Base-by-base conservation (phyloP, 1,140 invertebrate species). In the Trachymyrmex septentrionalis region DNA sequence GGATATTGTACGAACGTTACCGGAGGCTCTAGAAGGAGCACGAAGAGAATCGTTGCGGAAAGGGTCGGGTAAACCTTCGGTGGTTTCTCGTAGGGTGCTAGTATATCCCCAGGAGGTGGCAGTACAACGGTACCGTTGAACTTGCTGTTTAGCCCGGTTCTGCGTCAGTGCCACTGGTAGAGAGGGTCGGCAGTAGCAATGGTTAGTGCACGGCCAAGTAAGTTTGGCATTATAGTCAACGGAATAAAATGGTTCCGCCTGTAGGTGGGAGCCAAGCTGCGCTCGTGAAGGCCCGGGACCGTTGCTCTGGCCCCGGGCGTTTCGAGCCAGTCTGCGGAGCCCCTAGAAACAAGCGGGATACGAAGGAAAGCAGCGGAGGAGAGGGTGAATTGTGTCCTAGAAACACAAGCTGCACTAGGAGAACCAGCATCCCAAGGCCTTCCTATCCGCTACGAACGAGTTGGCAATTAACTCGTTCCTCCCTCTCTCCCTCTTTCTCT, bases 201-300 rank as follows among this genome's bases (percentile, higher is more conserved):
- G 92, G 89, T 90, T 89, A 92, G 89, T 88, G 85, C 85, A 73
- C 64, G 84, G 88, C 91, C 86, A 91, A 93, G 92, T 91, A 94
- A 93, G 92, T 94, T 94, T 92, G 86, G 86, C 92, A 88, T 93
- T 93, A 92, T 91, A 93, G 91, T 91, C 92, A 92, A 93, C 91
- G 92, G 90, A 93, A 93, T 93, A 92, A 92, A 94, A 94, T 92
- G 87, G 91, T 92, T 93, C 59, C 55, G 75, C 73, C 53, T 84
- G 87, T 87, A 88, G 85, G 86, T 86, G 91, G 86, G 90, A 92
- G 78, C 87, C 90, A 91, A 90, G 86, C 91, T 91, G 86, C 81
- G 85, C 82, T 91, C 86, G 77, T 89, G 87, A 84, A 88, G 75
- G 84, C 67, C 87, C 77, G 78, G 89, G 81, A 92, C 88, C 90